Conservation (phyloP, 1,140 invertebrate genomes). For the Cataglyphis hispanica region DNA sequence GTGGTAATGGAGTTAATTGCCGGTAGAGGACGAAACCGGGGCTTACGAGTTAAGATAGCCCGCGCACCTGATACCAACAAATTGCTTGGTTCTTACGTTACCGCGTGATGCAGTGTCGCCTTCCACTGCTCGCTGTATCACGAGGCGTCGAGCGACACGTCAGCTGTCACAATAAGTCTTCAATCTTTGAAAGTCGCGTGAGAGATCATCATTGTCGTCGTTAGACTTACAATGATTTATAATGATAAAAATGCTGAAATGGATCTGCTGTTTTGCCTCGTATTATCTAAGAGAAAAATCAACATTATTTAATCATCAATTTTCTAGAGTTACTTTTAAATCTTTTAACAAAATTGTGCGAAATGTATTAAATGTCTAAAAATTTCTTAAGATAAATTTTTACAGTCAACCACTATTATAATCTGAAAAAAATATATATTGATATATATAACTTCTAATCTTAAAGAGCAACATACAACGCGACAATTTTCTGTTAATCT, state of each 20-base stretch:
- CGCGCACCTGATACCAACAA: slow-evolving; percentile 86
- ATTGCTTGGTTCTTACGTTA: slow-evolving; percentile 82
- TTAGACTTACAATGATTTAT: slow-evolving; percentile 35
- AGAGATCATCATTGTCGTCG: slow-evolving; percentile 11
- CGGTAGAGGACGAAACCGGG: slow-evolving; percentile 74
- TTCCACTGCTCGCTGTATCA: slow-evolving; percentile 21
- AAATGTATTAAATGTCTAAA: too few relatives aligned
- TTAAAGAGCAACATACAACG: background rate
- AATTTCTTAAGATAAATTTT: background rate
- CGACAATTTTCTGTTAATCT: background rate
- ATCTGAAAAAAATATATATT: slow-evolving; percentile 1
- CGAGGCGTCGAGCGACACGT: slow-evolving; percentile 61
- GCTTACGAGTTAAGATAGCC: slow-evolving; percentile 85
- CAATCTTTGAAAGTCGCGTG: slow-evolving; percentile 48
- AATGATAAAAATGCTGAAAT: background rate
- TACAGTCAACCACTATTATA: background rate
- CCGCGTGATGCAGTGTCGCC: slow-evolving; percentile 75
- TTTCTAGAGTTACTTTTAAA: background rate
- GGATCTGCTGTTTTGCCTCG: background rate
- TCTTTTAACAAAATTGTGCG: too few relatives aligned
- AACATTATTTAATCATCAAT: background rate
- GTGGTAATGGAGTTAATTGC: slow-evolving; percentile 86
- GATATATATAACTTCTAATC: background rate
- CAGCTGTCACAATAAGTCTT: slow-evolving; percentile 36
- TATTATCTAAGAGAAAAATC: background rate